phyloP scores from a whole-genome alignment of 2,113 vertebrate species.

The Melanotaenia duboulayi region DNA sequence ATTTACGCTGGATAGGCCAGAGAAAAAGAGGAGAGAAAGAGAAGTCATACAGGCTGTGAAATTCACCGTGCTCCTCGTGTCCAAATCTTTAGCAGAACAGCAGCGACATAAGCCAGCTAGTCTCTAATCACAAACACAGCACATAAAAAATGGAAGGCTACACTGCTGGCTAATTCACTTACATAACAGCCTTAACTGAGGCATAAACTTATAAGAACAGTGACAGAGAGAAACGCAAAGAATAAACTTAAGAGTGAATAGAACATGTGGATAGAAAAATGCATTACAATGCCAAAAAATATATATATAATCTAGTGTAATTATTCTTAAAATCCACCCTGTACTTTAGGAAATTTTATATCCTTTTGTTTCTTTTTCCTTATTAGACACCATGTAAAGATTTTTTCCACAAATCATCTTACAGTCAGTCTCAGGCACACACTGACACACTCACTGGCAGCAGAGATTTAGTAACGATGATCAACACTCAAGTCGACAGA shows the following conservation, averaged over 20 bases:
- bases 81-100: constrained; percentile 36
- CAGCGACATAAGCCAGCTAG: constrained; percentile 46
- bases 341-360: constrained; percentile 18
- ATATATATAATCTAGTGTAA: constrained; percentile 9
- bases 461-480: constrained; percentile 49
- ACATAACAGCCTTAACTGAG: constrained; percentile 58
- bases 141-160: constrained; percentile 65
- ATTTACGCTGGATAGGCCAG: not conserved
- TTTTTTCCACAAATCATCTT: constrained; percentile 43
- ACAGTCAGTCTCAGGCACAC: constrained; percentile 31
- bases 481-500: constrained; percentile 46
- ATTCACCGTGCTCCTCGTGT: constrained; percentile 15
- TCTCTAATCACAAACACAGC: constrained; percentile 52
- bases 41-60: constrained; percentile 12
- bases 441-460: constrained; percentile 30
- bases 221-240: constrained; percentile 41
- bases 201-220: constrained; percentile 46
- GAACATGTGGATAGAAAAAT: not conserved
- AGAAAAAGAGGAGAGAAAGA: not conserved
- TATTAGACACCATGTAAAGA: constrained; percentile 23
- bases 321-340: constrained; percentile 29
- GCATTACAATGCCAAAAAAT: constrained; percentile 24
- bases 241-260: constrained; percentile 28
- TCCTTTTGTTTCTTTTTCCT: constrained; percentile 35
- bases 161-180: constrained; percentile 63